Evolutionary conservation across 2,113 vertebrate species (phyloP), one percentile per base, ranked within the genome.

Genomic region (Macquaria ambigua): DNA sequence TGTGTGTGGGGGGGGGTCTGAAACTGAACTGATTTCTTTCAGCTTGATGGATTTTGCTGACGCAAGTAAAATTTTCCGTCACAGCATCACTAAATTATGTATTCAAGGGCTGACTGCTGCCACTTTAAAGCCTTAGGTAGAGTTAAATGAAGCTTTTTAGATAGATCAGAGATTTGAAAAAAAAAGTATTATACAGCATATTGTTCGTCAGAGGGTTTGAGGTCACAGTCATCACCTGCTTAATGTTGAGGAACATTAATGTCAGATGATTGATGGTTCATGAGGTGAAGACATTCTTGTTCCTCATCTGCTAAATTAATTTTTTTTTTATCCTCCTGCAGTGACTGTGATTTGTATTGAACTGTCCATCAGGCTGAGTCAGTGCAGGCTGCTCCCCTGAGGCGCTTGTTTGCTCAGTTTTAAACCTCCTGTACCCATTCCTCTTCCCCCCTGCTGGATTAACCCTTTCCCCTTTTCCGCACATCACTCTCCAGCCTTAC

Each of bases 31-130:
- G 79, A 77, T 86, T 90, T 88, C 28, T 90, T 74, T 87, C 50
- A 66, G 87, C 79, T 82, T 85, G 68, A 56, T 79, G 39, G 74
- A 68, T 93, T 93, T 63, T 92, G 94, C 94, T 94, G 92, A 95
- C 90, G 91, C 85, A 93, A 93, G 90, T 82, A 6, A 89, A 89
- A 89, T 34, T 12, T 56, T 52, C 87, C 70, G 50, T 79, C 79
- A 73, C 81, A 81, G 80, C 93, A 79, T 82, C 84, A 61, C 79
- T 89, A 56, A 88, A 92, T 93, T 59, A 90, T 89, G 67, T 11
- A 89, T 91, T 67, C 72, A 58, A n/a, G 56, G 62, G 28, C 56
- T 74, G 81, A 55, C 64, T 82, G 68, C 8, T 85, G 73, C 75
- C 63, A n/a, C 34, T 18, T 15, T 15, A 8, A 53, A 69, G 37